Percentiles rank a stretch among this genome's conserved stretches.
phyloP scores from a whole-genome alignment of 2,888 invertebrate species.

The Ophonus ardosiacus region DNA sequence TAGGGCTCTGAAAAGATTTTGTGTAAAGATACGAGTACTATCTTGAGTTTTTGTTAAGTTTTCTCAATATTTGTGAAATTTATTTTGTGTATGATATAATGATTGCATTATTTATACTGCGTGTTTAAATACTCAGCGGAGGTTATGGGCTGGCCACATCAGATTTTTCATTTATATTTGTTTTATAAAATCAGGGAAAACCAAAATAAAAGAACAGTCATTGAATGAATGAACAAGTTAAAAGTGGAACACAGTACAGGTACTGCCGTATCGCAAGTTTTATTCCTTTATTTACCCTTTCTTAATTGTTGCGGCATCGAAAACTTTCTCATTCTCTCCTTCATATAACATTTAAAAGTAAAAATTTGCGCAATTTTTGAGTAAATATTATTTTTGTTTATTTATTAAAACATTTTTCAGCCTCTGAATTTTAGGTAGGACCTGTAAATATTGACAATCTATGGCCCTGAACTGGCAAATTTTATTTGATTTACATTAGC shows the following conservation, averaged over 20 bases:
- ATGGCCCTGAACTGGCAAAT: background rate
- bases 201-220: no score
- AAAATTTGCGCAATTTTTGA: constrained; percentile 24
- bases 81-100: no score
- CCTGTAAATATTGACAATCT: background rate
- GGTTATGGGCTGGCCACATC: no score
- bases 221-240: background rate
- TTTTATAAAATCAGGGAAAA: no score
- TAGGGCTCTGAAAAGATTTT: no score
- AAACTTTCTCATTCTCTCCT: background rate
- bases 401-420: constrained; percentile 11
- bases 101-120: no score
- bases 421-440: background rate
- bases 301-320: background rate
- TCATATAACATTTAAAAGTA: constrained; percentile 11
- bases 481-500: background rate
- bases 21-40: no score
- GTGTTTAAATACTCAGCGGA: no score
- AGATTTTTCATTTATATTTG: no score
- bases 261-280: background rate
- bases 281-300: background rate
- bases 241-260: background rate
- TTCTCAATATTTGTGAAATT: no score
- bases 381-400: constrained; percentile 11
- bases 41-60: no score